Evolutionary conservation across 92 coral and sea anemone genomes (phyloP).

Genomic region (Actinernus sp.): DNA sequence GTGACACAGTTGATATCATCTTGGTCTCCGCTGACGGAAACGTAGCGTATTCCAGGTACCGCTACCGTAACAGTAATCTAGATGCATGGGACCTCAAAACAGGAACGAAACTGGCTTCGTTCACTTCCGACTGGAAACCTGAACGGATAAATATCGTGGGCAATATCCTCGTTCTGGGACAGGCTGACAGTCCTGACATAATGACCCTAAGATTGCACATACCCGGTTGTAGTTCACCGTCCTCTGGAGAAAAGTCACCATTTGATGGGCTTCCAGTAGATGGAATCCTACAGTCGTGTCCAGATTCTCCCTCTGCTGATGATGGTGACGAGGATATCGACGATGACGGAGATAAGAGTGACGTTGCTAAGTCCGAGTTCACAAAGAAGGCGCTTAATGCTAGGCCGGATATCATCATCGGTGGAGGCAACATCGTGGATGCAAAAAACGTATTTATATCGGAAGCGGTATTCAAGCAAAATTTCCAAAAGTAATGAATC

Average conservation of each 20-base stretch:
- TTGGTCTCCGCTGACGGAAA: slow-evolving; percentile 53
- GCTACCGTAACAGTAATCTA: slow-evolving; percentile 56
- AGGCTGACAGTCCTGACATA: slow-evolving; percentile 57
- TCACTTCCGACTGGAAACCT: slow-evolving; percentile 85
- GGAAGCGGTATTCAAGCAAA: slow-evolving; percentile 44
- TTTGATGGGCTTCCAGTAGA: slow-evolving; percentile 51
- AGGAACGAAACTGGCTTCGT: slow-evolving; percentile 72
- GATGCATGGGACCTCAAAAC: slow-evolving; percentile 69
- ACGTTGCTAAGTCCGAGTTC: slow-evolving; percentile 49
- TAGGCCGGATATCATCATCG: slow-evolving; percentile 58
- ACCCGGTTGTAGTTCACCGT: slow-evolving; percentile 19
- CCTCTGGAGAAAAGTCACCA: slow-evolving; percentile 9
- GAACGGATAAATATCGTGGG: slow-evolving; percentile 53
- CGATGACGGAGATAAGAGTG: slow-evolving; percentile 58
- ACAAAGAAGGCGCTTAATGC: slow-evolving; percentile 63
- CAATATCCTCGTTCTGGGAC: slow-evolving; percentile 48
- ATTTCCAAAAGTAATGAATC: slow-evolving; percentile 3
- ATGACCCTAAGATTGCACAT: slow-evolving; percentile 51
- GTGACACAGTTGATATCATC: slow-evolving; percentile 65
- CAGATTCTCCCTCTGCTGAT: slow-evolving; percentile 17
- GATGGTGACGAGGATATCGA: slow-evolving; percentile 68
- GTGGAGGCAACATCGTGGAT: slow-evolving; percentile 62
- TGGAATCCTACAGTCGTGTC: slow-evolving; percentile 8
- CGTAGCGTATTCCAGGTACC: slow-evolving; percentile 68
- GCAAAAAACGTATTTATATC: slow-evolving; percentile 54